A percentile compares a stretch with the other conserved stretches of the same genome.
These are phyloP conservation scores for Brachylomia viminalis DNA, from an alignment of 2,888 invertebrate genomes.

Conservation along the genomic window DNA sequence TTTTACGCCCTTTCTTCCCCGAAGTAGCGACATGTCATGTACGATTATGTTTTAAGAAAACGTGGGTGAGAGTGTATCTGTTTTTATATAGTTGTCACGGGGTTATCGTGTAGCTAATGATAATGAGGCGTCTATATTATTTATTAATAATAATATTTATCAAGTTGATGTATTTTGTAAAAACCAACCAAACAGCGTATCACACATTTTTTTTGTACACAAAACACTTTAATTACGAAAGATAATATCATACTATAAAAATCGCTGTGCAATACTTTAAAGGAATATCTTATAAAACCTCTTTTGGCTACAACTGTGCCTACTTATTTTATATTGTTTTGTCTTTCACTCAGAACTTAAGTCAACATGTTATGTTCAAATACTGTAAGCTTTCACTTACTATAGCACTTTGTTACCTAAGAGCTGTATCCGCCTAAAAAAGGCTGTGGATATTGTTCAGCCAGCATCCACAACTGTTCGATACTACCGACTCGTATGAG, in stretches of 20 bases:
- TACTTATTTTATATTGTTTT: slow-evolving; percentile 4
- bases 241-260: not conserved
- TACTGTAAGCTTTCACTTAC: slow-evolving; percentile 42
- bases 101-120: slow-evolving; percentile 13
- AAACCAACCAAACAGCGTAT: slow-evolving; percentile 8
- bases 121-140: slow-evolving; percentile 23
- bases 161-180: slow-evolving; percentile 4
- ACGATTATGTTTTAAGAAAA: slow-evolving; percentile 63
- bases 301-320: not conserved
- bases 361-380: slow-evolving; percentile 3
- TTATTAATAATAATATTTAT: not conserved
- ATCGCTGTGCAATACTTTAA: not conserved
- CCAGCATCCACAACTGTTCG: not conserved
- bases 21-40: too few relatives aligned
- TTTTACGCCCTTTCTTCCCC: too few relatives aligned
- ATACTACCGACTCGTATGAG: not conserved
- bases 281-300: not conserved
- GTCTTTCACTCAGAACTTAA: slow-evolving; percentile 19
- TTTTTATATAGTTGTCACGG: slow-evolving; percentile 12
- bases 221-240: not conserved
- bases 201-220: not conserved
- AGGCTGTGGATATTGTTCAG: not conserved
- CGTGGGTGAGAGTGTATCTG: slow-evolving; percentile 57
- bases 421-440: slow-evolving; percentile 10
- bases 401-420: slow-evolving; percentile 32